phyloP scores from a whole-genome alignment of 2,113 vertebrate genomes.

The Hydrolagus affinis region DNA sequence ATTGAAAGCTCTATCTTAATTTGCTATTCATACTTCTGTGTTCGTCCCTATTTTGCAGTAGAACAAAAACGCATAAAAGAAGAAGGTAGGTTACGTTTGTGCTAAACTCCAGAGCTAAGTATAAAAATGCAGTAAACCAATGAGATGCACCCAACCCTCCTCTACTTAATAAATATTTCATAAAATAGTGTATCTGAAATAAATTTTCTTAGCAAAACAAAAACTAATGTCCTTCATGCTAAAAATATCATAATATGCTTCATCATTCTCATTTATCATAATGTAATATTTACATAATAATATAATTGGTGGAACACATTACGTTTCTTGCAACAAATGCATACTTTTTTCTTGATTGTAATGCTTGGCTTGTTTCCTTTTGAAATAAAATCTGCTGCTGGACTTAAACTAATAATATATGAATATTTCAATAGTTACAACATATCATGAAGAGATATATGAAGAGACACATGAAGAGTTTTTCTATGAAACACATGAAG shows the following conservation, averaged over 20 bases:
- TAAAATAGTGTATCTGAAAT: no score
- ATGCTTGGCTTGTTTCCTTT: not conserved
- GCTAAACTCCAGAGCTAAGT: not conserved
- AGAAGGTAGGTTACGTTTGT: not conserved
- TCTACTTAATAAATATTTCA: no score
- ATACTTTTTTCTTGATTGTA: no score
- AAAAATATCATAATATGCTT: no score
- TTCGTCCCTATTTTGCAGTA: not conserved
- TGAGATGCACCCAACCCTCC: no score
- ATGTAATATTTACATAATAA: no score
- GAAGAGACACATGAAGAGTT: not conserved
- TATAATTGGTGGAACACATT: no score
- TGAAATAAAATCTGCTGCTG: not conserved
- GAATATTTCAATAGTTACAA: slow-evolving; percentile 13
- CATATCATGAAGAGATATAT: no score
- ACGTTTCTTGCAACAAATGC: no score
- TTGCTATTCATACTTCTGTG: not conserved
- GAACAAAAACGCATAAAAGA: not conserved
- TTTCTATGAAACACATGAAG: not conserved
- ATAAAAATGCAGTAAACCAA: not conserved
- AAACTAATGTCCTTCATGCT: no score
- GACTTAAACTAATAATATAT: not conserved
- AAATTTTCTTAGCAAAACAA: no score
- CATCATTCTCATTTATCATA: no score
- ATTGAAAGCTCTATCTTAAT: not conserved